These are phyloP conservation scores for Coregonus ussuriensis DNA, from an alignment of 2,797 vertebrate species.

Conservation along the genomic window DNA sequence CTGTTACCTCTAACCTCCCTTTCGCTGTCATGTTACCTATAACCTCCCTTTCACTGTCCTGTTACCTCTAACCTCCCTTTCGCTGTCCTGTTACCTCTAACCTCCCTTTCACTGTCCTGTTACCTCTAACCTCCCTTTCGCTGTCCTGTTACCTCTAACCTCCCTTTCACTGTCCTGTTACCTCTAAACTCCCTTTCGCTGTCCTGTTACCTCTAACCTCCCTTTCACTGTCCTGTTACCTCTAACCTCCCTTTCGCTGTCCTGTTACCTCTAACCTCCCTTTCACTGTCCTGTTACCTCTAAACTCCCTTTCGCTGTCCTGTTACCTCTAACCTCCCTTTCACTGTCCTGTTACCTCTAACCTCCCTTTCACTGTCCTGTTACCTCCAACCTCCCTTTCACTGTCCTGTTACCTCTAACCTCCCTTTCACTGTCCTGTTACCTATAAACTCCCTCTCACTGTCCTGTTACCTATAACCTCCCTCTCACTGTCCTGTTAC, in stretches of 20 bases:
- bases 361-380: slow-evolving; percentile 35
- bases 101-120: slow-evolving; percentile 40
- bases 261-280: slow-evolving; percentile 47
- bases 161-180: neutral
- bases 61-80: slow-evolving; percentile 20
- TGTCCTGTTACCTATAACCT: slow-evolving; percentile 50
- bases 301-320: neutral
- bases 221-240: slow-evolving; percentile 35
- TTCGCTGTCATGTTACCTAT: slow-evolving; percentile 4
- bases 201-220: slow-evolving; percentile 10
- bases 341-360: no score
- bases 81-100: slow-evolving; percentile 41
- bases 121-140: slow-evolving; percentile 50
- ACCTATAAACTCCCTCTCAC: slow-evolving; percentile 19
- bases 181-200: slow-evolving; percentile 28
- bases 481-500: slow-evolving; percentile 30
- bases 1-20: neutral
- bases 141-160: neutral
- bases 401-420: no score
- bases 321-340: slow-evolving; percentile 32
- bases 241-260: slow-evolving; percentile 47
- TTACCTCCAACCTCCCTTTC: slow-evolving; percentile 53
- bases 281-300: slow-evolving; percentile 1
- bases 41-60: slow-evolving; percentile 18
- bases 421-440: neutral